Conservation (phyloP, 1,140 invertebrate species). For the Aphelenchoides fujianensis region DNA sequence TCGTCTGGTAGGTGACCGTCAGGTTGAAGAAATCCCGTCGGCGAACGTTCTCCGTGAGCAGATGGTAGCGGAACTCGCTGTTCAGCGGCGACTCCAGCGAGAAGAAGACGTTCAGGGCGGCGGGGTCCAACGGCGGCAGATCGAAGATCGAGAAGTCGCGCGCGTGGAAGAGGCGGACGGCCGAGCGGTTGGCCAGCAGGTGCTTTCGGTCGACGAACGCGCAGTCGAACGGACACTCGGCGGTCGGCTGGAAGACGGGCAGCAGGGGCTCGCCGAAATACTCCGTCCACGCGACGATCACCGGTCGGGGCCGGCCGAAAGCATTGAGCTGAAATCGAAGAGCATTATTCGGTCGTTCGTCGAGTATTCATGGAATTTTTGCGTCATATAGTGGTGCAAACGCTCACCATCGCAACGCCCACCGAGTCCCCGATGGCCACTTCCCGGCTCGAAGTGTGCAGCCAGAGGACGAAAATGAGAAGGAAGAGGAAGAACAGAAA, state of each 20-base stretch:
- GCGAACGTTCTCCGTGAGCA: neutral
- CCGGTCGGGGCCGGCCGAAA: neutral
- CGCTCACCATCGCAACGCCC: neutral
- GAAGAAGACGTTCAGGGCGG: neutral
- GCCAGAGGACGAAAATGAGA: neutral
- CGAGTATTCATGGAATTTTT: too few species aligned
- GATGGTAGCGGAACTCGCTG: neutral
- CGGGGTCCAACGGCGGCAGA: neutral
- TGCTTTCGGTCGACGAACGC: neutral
- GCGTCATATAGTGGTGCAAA: neutral
- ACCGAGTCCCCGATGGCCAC: neutral
- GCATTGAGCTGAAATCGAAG: neutral
- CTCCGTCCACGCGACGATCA: neutral
- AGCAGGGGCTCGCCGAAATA: neutral
- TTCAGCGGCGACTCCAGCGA: neutral
- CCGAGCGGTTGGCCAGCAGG: neutral
- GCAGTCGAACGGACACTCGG: conserved; percentile 1
- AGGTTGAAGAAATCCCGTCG: conserved; percentile 12
- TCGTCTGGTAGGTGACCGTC: neutral
- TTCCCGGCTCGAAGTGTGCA: neutral
- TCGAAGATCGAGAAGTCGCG: neutral
- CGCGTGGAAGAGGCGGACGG: neutral
- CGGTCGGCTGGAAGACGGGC: neutral
- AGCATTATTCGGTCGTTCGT: neutral
- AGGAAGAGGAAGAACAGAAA: neutral